These are phyloP conservation scores for Bambusicola thoracicus DNA, from an alignment of 2,113 vertebrate genomes.

Conservation along the genomic window DNA sequence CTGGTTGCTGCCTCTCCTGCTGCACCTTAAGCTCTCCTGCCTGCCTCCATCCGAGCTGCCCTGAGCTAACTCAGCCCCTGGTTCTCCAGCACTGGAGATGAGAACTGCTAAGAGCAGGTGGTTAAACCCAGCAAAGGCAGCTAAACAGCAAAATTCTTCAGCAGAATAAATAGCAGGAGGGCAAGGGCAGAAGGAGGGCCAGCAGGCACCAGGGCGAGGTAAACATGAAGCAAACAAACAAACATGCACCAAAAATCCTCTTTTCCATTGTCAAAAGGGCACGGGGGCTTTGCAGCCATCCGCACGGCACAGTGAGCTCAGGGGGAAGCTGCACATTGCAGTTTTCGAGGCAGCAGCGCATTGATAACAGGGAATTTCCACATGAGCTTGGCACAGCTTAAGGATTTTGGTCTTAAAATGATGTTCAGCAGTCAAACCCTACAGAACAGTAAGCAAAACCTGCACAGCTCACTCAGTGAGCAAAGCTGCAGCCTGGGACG, in stretches of 20 bases:
- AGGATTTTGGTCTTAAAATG: not conserved
- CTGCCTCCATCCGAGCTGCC: not conserved
- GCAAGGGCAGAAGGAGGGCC: slow-evolving; percentile 51
- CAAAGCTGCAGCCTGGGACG: not conserved
- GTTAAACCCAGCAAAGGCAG: slow-evolving; percentile 37
- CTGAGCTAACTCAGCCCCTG: not conserved
- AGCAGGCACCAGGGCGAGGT: not conserved
- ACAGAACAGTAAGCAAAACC: not conserved
- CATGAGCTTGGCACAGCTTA: slow-evolving; percentile 21
- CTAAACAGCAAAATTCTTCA: slow-evolving; percentile 40
- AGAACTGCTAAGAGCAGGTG: not conserved
- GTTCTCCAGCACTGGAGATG: not conserved
- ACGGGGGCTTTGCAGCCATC: not conserved
- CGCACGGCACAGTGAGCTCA: not conserved
- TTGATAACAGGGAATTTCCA: slow-evolving; percentile 59
- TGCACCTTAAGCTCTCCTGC: not conserved
- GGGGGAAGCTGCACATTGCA: slow-evolving; percentile 20
- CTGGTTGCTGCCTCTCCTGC: not conserved
- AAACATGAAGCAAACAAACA: slow-evolving; percentile 33
- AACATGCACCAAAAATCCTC: not conserved
- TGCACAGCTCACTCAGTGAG: not conserved
- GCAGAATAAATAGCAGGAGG: slow-evolving; percentile 54
- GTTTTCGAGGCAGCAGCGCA: not conserved
- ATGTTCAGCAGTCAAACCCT: slow-evolving; percentile 6
- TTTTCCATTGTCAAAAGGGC: not conserved